Conservation (phyloP, 2,888 invertebrate species). For the Diogma glabrata region DNA sequence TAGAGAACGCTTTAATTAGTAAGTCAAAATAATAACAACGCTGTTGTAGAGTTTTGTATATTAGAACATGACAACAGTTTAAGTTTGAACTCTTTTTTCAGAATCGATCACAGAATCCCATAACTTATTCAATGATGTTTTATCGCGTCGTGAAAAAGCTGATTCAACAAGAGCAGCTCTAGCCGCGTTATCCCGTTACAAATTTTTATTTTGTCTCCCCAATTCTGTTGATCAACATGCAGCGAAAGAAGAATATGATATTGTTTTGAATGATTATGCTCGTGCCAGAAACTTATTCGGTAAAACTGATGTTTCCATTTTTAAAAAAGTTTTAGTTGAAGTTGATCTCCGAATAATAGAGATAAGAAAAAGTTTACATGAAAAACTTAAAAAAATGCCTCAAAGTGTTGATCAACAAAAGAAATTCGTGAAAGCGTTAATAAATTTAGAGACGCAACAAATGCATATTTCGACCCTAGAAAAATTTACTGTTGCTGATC, state of each 20-base stretch:
- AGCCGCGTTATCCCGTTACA: conserved; percentile 82
- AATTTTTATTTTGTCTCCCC: conserved; percentile 80
- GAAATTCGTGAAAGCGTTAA: conserved; percentile 70
- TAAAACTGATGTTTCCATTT: conserved; percentile 80
- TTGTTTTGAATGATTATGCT: conserved; percentile 95
- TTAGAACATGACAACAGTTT: neutral
- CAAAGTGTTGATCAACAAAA: conserved; percentile 90
- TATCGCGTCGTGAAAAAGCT: conserved; percentile 84
- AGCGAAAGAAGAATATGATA: conserved; percentile 87
- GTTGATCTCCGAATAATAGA: conserved; percentile 79
- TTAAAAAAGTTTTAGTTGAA: conserved; percentile 78
- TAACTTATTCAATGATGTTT: conserved; percentile 83
- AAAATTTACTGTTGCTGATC: conserved; percentile 54
- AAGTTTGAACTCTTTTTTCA: conserved; percentile 28
- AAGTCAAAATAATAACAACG: too few relatives aligned
- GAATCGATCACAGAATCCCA: conserved; percentile 87
- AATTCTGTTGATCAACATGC: conserved; percentile 90
- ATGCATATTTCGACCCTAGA: conserved; percentile 28
- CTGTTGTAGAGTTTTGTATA: neutral
- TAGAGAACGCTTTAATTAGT: conserved; percentile 72
- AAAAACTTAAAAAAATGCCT: conserved; percentile 80
- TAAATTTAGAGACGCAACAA: conserved; percentile 54
- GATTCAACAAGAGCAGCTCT: conserved; percentile 93
- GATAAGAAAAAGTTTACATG: conserved; percentile 67
- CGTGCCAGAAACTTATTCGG: conserved; percentile 92